These are phyloP conservation scores for Paedocypris micromegethes DNA, from an alignment of 2,797 vertebrate genomes.

Conservation along the genomic window DNA sequence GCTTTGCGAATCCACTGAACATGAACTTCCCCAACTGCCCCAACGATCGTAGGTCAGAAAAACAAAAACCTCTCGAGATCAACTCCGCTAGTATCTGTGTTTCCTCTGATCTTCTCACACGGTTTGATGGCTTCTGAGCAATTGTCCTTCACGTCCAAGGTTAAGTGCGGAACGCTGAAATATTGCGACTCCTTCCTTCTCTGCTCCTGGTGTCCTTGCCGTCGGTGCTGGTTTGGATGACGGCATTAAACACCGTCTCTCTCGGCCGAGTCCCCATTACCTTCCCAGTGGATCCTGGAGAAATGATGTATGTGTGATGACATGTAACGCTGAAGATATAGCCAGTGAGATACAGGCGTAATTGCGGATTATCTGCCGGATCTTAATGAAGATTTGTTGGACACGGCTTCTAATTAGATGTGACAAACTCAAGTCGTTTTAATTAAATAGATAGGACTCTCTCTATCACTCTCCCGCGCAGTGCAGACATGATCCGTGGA, in stretches of 20 bases:
- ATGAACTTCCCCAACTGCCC: too few relatives aligned
- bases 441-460: constrained; percentile 7
- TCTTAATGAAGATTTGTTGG: constrained; percentile 15
- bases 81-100: neutral
- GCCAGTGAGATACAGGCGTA: constrained; percentile 1
- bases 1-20: too few relatives aligned
- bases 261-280: neutral
- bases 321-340: neutral
- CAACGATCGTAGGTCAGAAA: too few relatives aligned
- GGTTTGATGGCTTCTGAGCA: too few relatives aligned
- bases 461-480: neutral
- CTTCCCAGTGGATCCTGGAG: neutral
- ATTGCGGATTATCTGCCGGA: constrained; percentile 1
- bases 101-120: too few relatives aligned
- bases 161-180: too few relatives aligned
- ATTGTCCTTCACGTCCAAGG: neutral
- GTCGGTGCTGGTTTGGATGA: neutral
- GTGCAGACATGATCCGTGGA: constrained; percentile 2
- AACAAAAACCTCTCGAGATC: neutral
- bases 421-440: constrained; percentile 12
- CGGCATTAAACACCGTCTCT: too few relatives aligned
- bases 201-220: neutral
- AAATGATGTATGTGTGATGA: constrained; percentile 8
- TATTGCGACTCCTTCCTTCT: too few relatives aligned
- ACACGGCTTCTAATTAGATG: constrained; percentile 13